Conservation (phyloP, 2,113 vertebrate species). For the Cygnus atratus region DNA sequence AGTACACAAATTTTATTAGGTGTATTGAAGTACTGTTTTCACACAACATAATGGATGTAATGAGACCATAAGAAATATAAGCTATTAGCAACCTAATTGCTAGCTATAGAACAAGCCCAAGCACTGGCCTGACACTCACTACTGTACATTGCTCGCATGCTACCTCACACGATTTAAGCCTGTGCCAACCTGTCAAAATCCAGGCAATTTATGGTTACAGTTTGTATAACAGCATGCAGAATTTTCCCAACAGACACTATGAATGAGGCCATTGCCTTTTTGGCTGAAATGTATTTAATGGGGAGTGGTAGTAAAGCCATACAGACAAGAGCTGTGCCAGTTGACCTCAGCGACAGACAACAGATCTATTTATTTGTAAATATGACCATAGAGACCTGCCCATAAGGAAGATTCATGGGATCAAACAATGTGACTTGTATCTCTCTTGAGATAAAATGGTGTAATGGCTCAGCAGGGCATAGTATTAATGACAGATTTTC, state of each 20-base stretch:
- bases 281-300: not conserved
- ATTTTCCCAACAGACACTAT: not conserved
- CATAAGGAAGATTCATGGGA: not conserved
- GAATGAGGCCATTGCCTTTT: not conserved
- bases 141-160: not conserved
- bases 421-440: not conserved
- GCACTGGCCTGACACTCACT: not conserved
- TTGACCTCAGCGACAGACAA: not conserved
- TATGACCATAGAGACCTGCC: not conserved
- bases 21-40: not conserved
- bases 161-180: not conserved
- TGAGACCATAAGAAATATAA: not conserved
- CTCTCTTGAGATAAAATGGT: not conserved
- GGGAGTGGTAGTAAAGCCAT: not conserved
- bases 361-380: not conserved
- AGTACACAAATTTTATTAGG: accelerated
- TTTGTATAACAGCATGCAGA: not conserved
- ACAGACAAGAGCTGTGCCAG: not conserved
- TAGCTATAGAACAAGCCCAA: not conserved
- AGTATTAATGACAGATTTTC: not conserved
- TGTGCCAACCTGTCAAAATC: not conserved
- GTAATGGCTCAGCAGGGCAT: not conserved
- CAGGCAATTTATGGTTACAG: not conserved
- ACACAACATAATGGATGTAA: not conserved
- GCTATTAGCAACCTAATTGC: not conserved